phyloP scores from a whole-genome alignment of 2,888 invertebrate species.

The Amiota communis region DNA sequence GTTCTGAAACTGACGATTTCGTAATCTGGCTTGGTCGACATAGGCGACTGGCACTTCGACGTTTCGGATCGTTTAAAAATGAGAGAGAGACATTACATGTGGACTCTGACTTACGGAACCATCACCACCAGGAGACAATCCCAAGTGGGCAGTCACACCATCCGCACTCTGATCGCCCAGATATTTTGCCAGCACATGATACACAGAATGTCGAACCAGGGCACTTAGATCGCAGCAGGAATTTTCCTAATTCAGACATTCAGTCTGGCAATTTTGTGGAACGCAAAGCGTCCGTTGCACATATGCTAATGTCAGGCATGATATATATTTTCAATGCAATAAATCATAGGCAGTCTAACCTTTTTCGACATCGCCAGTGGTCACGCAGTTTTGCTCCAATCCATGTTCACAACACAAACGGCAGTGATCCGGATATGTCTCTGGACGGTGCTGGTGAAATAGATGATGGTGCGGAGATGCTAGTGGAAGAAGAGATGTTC shows the following conservation, averaged over 20 bases:
- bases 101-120: constrained; percentile 21
- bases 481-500: constrained; percentile 76
- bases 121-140: constrained; percentile 31
- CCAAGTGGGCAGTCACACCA: constrained; percentile 42
- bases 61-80: constrained; percentile 62
- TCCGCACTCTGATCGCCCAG: constrained; percentile 67
- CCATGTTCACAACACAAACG: constrained; percentile 69
- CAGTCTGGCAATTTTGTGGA: constrained; percentile 70
- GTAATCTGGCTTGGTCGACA: constrained; percentile 71
- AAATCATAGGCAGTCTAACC: constrained; percentile 70
- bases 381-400: constrained; percentile 82
- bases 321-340: constrained; percentile 75
- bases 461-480: constrained; percentile 69
- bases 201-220: constrained; percentile 52
- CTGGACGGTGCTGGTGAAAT: constrained; percentile 47
- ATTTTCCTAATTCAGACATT: constrained; percentile 49
- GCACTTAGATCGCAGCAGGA: not conserved
- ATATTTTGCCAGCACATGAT: constrained; percentile 70
- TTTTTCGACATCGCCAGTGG: constrained; percentile 74
- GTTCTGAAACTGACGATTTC: constrained; percentile 68
- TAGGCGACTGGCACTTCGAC: constrained; percentile 69
- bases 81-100: constrained; percentile 35
- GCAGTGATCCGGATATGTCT: constrained; percentile 30
- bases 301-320: constrained; percentile 69
- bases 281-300: constrained; percentile 70